These are phyloP conservation scores for Cantharis flavilabris DNA, from an alignment of 2,888 invertebrate species.

Conservation along the genomic window DNA sequence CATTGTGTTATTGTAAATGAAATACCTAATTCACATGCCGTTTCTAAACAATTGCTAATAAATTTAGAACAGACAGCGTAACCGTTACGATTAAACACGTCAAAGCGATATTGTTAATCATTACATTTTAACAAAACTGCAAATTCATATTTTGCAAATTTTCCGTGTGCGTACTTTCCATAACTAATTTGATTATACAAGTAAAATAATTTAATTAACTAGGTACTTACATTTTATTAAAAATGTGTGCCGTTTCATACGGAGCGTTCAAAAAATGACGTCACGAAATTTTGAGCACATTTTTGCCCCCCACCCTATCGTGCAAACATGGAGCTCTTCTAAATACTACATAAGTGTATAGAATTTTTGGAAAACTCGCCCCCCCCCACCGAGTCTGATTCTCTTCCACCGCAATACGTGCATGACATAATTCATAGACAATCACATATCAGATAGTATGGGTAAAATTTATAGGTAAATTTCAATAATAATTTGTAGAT, in stretches of 20 bases:
- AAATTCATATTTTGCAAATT: not conserved
- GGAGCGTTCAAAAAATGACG: no score
- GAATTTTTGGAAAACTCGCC: no score
- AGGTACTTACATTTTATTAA: no score
- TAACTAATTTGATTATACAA: no score
- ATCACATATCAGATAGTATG: not conserved
- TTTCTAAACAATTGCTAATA: not conserved
- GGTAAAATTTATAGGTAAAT: not conserved
- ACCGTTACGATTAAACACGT: not conserved
- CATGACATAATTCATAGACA: no score
- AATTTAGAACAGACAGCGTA: not conserved
- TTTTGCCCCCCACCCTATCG: not conserved
- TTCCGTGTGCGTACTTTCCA: not conserved
- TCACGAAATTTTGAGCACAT: no score
- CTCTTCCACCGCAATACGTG: no score
- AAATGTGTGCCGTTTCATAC: no score
- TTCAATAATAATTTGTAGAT: not conserved
- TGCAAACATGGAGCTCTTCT: no score
- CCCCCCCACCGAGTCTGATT: no score
- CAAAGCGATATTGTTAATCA: not conserved
- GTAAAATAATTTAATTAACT: no score
- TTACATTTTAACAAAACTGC: not conserved
- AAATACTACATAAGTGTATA: no score
- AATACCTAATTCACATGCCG: not conserved
- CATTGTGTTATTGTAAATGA: not conserved